Base-by-base conservation (phyloP, 2,113 vertebrate species). In the Kryptolebias marmoratus region DNA sequence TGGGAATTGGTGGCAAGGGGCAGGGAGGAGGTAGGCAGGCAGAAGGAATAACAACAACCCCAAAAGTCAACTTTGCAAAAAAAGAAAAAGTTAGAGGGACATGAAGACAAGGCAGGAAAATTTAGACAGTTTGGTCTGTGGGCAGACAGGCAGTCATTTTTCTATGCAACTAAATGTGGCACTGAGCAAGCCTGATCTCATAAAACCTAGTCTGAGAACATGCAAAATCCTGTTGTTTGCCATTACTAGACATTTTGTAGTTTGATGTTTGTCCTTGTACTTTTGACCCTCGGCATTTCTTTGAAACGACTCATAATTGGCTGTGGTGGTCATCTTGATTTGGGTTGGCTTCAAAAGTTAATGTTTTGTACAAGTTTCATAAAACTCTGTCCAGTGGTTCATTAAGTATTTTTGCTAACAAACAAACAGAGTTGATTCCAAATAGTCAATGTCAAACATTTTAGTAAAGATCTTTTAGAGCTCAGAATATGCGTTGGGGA, bases 31-130 rank as follows among this genome's bases (percentile, higher is more conserved):
- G 56, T 49, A 80, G n/a, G 59, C 44, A 52, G 58, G 68, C 47
- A 67, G 63, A 31, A 72, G 1, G 62, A 88, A 82, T 74, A 71
- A 71, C 75, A 85, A 75, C 77, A 73, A 75, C 64, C 27, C 30
- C 7, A 47, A 77, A 60, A 58, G 62, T 56, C 2, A 59, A 60
- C 1, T 27, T 61, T 5, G 6, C 53, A 54, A 64, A 6, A 42
- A 42, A 42, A 42, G 1, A 5, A 42, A 42, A 44, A 39, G 42
- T 15, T n/a, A 45, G 62, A 62, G 36, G 60, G 53, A 54, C 58
- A 59, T 58, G 1, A 58, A 49, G 63, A 44, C 11, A 6, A 28
- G 53, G 11, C 59, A 36, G 63, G 28, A 62, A 27, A 61, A 64
- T 48, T 52, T 50, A 28, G 78, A 81, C 70, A 72, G 59, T 42